Conservation (phyloP, 2,797 vertebrate species). For the Scyliorhinus canicula region DNA sequence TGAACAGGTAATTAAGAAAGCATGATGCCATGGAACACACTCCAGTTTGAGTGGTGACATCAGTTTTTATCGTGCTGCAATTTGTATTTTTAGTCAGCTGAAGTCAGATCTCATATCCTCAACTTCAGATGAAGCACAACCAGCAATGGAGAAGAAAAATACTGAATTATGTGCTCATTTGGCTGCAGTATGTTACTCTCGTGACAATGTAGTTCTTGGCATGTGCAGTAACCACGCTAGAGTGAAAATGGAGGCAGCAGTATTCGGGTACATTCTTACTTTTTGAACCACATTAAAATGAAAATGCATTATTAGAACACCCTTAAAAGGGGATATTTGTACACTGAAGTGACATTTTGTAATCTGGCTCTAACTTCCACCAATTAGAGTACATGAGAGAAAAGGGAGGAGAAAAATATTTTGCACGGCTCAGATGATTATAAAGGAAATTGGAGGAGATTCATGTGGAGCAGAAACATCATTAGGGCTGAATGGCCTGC, state of each 20-base stretch:
- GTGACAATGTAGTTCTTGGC: too few relatives aligned
- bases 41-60: not conserved
- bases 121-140: too few relatives aligned
- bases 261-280: too few relatives aligned
- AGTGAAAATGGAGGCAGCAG: too few relatives aligned
- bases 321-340: not conserved
- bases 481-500: not conserved
- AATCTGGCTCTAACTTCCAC: not conserved
- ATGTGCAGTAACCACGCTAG: too few relatives aligned
- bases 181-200: not conserved
- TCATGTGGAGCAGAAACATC: not conserved
- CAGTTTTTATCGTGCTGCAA: not conserved
- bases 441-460: not conserved
- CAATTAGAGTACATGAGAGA: not conserved
- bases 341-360: not conserved
- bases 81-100: not conserved
- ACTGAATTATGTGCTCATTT: not conserved
- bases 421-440: not conserved
- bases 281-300: too few relatives aligned
- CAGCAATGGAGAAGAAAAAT: not conserved
- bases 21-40: not conserved
- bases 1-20: not conserved
- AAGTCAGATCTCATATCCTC: not conserved
- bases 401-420: not conserved
- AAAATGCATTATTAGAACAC: too few relatives aligned